Conservation (phyloP, 1,140 invertebrate genomes). For the Venturia canescens region DNA sequence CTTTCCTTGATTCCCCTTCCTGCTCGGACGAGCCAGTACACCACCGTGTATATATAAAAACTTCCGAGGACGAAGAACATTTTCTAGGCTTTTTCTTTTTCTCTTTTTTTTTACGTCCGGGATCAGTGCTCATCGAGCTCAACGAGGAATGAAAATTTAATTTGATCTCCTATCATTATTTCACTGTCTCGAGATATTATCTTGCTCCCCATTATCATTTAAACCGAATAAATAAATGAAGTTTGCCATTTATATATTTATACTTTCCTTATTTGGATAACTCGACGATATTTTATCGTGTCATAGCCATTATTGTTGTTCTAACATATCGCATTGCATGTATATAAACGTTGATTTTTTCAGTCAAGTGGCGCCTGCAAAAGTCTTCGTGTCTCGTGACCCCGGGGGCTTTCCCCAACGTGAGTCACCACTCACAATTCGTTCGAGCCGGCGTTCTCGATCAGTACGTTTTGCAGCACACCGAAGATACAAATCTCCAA, state of each 20-base stretch:
- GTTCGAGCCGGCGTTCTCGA: background rate
- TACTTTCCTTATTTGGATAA: too few species aligned
- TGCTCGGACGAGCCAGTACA: background rate
- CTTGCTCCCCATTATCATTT: background rate
- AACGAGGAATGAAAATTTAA: slow-evolving; percentile 34
- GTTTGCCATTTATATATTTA: background rate
- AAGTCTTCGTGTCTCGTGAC: slow-evolving; percentile 18
- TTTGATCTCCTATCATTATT: slow-evolving; percentile 24
- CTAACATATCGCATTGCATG: background rate
- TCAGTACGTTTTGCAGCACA: background rate
- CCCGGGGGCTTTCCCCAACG: background rate
- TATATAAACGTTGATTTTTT: slow-evolving; percentile 3
- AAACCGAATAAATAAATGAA: background rate
- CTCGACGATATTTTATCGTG: too few species aligned
- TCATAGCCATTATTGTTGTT: too few species aligned
- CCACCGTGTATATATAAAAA: slow-evolving; percentile 8
- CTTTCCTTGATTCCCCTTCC: slow-evolving; percentile 9
- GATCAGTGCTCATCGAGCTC: slow-evolving; percentile 5
- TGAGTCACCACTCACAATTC: slow-evolving; percentile 24
- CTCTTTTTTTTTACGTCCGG: background rate
- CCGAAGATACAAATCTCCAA: slow-evolving; percentile 40
- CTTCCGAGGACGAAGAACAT: background rate
- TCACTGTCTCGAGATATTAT: background rate
- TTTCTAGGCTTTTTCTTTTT: background rate
- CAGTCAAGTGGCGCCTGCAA: slow-evolving; percentile 15